Evolutionary conservation across 2,113 vertebrate species (phyloP).

Genomic region (Myotis yumanensis): DNA sequence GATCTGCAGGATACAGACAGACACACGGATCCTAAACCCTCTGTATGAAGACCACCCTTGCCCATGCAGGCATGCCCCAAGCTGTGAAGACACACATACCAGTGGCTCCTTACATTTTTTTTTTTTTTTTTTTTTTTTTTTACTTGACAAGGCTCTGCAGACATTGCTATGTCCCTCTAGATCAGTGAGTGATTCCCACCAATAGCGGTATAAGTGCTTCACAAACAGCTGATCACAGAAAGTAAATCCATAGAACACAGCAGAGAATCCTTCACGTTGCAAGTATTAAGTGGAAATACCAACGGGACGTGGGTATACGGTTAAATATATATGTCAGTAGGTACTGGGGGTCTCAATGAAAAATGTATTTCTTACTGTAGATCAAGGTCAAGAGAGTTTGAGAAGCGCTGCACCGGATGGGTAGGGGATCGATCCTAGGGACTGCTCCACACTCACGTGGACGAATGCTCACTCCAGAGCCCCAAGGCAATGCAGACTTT

Average conservation of each 20-base stretch:
- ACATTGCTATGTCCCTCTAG: not conserved
- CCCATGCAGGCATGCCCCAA: not conserved
- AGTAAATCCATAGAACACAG: not conserved
- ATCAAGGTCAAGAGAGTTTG: constrained; percentile 35
- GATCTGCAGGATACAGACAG: not conserved
- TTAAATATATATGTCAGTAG: not conserved
- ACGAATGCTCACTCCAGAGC: not conserved
- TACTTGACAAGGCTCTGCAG: not conserved
- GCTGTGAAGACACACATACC: not conserved
- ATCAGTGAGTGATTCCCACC: not conserved
- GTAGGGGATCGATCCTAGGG: not conserved
- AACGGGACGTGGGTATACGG: not conserved
- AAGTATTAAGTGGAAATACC: not conserved
- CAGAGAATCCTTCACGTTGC: not conserved
- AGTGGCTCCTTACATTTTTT: not conserved
- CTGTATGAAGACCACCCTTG: not conserved
- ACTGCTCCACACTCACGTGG: not conserved
- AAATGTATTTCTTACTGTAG: constrained; percentile 14
- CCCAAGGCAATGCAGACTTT: not conserved
- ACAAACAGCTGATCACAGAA: constrained; percentile 18
- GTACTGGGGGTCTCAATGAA: not conserved
- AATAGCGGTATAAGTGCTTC: not conserved
- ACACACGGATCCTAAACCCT: not conserved
- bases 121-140: not conserved
- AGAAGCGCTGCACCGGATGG: not conserved